A percentile compares a stretch with the other conserved stretches of the same genome.
Conservation (phyloP, 2,113 vertebrate species). For the Burhinus bistriatus region DNA sequence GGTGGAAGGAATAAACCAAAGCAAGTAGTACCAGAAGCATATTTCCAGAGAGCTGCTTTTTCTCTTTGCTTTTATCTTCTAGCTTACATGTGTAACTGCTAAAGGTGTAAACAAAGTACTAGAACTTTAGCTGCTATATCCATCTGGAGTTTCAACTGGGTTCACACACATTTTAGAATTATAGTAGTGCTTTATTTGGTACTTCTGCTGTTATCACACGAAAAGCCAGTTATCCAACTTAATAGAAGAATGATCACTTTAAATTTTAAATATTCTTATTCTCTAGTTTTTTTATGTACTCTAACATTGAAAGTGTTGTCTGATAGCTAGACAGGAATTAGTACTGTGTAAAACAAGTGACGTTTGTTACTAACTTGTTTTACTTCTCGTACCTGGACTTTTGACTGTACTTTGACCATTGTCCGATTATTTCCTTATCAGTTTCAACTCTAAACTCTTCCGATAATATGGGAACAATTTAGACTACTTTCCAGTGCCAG, state of each 20-base stretch:
- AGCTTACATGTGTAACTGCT: background rate
- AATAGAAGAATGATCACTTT: background rate
- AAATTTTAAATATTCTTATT: background rate
- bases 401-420: background rate
- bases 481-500: background rate
- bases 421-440: background rate
- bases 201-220: background rate
- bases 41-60: background rate
- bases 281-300: background rate
- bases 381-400: background rate
- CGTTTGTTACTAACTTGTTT: background rate
- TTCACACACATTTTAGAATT: background rate
- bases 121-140: background rate
- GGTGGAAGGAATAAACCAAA: background rate
- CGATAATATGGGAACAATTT: background rate
- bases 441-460: background rate
- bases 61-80: background rate
- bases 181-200: background rate
- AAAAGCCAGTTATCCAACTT: background rate
- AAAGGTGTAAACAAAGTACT: background rate
- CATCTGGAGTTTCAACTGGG: background rate
- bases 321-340: background rate
- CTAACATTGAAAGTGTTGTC: background rate
- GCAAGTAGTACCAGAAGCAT: background rate
- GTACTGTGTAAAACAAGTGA: rapidly evolving